Percentiles rank a stretch among this genome's conserved stretches.
phyloP scores from a whole-genome alignment of 2,113 vertebrate genomes.

The Lagenorhynchus albirostris region DNA sequence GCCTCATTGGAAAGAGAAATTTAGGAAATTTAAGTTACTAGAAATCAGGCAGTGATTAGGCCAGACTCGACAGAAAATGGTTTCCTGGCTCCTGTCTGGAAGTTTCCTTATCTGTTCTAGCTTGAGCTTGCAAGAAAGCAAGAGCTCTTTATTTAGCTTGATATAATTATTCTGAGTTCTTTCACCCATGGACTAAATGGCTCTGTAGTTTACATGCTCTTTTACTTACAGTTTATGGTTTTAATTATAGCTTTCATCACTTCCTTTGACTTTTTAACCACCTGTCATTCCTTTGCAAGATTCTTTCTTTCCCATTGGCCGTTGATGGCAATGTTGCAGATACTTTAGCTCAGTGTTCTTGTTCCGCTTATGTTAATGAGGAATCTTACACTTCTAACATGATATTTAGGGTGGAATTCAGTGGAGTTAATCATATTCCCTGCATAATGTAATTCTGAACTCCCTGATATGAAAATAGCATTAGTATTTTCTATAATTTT shows the following conservation, averaged over 20 bases:
- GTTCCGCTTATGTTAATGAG: slow-evolving; percentile 76
- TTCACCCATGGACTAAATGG: slow-evolving; percentile 61
- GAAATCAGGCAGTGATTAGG: neutral
- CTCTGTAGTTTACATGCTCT: slow-evolving; percentile 27
- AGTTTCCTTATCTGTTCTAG: neutral
- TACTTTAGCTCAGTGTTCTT: slow-evolving; percentile 60
- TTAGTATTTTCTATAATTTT: slow-evolving; percentile 78
- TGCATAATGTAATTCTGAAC: slow-evolving; percentile 79
- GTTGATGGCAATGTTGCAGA: slow-evolving; percentile 42
- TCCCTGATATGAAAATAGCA: slow-evolving; percentile 72
- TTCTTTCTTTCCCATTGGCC: slow-evolving; percentile 49
- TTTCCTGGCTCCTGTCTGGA: neutral
- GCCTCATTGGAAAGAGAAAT: neutral
- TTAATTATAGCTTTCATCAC: slow-evolving; percentile 71
- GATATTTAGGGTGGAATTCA: slow-evolving; percentile 73
- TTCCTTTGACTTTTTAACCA: slow-evolving; percentile 43
- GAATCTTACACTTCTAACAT: slow-evolving; percentile 72
- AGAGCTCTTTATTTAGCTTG: slow-evolving; percentile 34
- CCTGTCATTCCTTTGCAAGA: slow-evolving; percentile 40
- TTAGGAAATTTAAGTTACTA: neutral
- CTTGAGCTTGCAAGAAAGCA: neutral
- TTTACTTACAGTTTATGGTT: slow-evolving; percentile 71
- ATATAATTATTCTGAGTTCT: slow-evolving; percentile 15
- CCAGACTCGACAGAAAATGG: neutral
- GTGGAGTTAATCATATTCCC: slow-evolving; percentile 80